A percentile compares a stretch with the other conserved stretches of the same genome.
These are phyloP conservation scores for Maccullochella peelii DNA, from an alignment of 2,113 vertebrate genomes.

Conservation along the genomic window DNA sequence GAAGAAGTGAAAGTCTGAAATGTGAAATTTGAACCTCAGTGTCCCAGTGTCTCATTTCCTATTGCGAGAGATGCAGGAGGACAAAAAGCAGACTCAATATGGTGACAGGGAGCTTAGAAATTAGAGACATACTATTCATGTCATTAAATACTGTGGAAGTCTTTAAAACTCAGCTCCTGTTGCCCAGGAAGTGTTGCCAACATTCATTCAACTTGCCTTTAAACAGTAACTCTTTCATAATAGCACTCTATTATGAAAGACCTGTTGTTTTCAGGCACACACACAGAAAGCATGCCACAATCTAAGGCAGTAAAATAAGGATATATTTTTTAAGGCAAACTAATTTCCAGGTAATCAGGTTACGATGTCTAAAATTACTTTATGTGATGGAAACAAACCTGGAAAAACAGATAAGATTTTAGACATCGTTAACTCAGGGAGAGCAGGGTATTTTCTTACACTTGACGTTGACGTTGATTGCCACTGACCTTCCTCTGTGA, in stretches of 20 bases:
- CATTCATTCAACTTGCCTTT: conserved; percentile 30
- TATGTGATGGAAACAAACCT: conserved; percentile 42
- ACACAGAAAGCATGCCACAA: conserved; percentile 6
- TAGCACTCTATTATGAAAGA: conserved; percentile 5
- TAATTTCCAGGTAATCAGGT: conserved; percentile 61
- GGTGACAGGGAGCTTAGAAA: conserved; percentile 13
- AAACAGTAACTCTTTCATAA: conserved; percentile 16
- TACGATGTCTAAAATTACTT: conserved; percentile 45
- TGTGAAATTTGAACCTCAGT: conserved; percentile 10
- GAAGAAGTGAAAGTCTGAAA: conserved; percentile 14
- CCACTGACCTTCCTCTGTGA: conserved; percentile 35
- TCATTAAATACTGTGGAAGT: conserved; percentile 25
- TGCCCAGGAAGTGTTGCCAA: conserved; percentile 3
- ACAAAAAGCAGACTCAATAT: neutral
- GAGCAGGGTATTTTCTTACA: conserved; percentile 46
- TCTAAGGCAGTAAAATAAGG: conserved; percentile 1
- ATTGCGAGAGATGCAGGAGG: neutral
- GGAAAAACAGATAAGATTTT: conserved; percentile 50
- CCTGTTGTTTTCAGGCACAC: neutral
- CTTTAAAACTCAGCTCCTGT: conserved; percentile 31
- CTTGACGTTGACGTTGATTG: conserved; percentile 38
- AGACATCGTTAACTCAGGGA: conserved; percentile 15
- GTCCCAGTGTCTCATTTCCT: conserved; percentile 23
- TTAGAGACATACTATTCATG: neutral
- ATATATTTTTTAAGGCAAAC: conserved; percentile 25